Evolutionary conservation across 2,888 invertebrate species (phyloP), one percentile per base, ranked within the genome.

Genomic region (Plusia festucae): DNA sequence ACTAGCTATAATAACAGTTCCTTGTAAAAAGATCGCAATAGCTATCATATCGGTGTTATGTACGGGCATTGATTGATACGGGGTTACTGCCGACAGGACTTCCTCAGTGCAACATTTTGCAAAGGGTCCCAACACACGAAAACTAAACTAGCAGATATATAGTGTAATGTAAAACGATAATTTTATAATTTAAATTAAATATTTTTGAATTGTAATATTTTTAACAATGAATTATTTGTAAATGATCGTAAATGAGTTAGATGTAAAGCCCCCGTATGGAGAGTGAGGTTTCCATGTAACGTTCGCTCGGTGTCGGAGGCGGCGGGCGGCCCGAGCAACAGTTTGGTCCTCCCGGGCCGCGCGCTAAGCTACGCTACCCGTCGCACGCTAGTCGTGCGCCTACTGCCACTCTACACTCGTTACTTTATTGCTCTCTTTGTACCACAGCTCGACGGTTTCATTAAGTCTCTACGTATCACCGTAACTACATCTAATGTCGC

Each of bases 401-500:
- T 88, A 85, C 83, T 85, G 87, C 82, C 88, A 83, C 85, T 84
- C 87, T 89, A 89, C 87, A 83, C 88, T 83, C 83, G 83, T 90
- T 90, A 90, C 85, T 87, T 92, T 93, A 93, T 93, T 93, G 92
- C 92, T 93, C 92, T 91, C 92, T 90, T 92, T 91, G 90, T 92
- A 92, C 92, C 93, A 94, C 93, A 93, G 93, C 93, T 93, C 93
- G 92, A 93, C 91, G 91, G 92, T 93, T 93, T 91, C 93, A 90
- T 90, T 93, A 92, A 94, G 93, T 94, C 93, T 93, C 93, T 93
- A 92, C 91, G 91, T 93, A 93, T 93, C 93, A 93, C 93, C 89
- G 89, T 90, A 90, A 88, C 93, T 93, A 93, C 90, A 88, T 78
- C 91, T 92, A 92, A 87, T 70, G 82, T 86, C 84, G 81, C 85